Evolutionary conservation across 1,140 invertebrate species (phyloP).

Genomic region (Berghia stephanieae): DNA sequence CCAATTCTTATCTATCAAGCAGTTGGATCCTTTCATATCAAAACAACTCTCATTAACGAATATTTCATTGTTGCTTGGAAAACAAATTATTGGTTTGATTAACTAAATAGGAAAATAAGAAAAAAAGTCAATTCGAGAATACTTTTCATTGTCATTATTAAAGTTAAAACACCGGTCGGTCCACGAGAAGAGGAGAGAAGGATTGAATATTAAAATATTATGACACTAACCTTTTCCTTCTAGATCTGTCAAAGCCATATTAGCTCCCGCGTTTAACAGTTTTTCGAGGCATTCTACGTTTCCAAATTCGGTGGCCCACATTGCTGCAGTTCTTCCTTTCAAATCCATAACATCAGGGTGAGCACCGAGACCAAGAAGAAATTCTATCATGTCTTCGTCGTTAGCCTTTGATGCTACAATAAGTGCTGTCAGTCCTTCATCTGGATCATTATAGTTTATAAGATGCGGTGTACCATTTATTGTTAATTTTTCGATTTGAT

Average conservation of each 20-base stretch:
- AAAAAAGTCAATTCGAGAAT: too few species aligned
- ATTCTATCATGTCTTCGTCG: conserved; percentile 65
- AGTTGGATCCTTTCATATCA: too few species aligned
- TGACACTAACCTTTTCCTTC: conserved; percentile 64
- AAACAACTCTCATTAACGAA: too few species aligned
- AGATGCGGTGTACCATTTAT: conserved; percentile 63
- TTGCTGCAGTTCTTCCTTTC: conserved; percentile 63
- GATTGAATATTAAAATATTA: too few species aligned
- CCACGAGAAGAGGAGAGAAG: too few species aligned
- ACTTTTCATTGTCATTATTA: too few species aligned
- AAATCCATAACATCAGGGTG: conserved; percentile 67
- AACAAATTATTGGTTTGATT: too few species aligned
- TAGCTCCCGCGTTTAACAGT: conserved; percentile 59
- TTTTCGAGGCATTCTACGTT: conserved; percentile 64
- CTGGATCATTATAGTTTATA: conserved; percentile 67
- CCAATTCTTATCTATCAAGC: too few species aligned
- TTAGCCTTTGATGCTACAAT: conserved; percentile 59
- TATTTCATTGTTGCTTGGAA: too few species aligned
- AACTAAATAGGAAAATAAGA: too few species aligned
- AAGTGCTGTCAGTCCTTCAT: conserved; percentile 62
- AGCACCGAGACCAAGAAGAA: conserved; percentile 62
- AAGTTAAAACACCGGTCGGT: too few species aligned
- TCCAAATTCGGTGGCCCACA: conserved; percentile 66
- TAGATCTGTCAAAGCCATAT: conserved; percentile 64
- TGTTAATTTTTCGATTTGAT: conserved; percentile 63